phyloP scores from a whole-genome alignment of 2,888 invertebrate species.

The Aplocera efformata region DNA sequence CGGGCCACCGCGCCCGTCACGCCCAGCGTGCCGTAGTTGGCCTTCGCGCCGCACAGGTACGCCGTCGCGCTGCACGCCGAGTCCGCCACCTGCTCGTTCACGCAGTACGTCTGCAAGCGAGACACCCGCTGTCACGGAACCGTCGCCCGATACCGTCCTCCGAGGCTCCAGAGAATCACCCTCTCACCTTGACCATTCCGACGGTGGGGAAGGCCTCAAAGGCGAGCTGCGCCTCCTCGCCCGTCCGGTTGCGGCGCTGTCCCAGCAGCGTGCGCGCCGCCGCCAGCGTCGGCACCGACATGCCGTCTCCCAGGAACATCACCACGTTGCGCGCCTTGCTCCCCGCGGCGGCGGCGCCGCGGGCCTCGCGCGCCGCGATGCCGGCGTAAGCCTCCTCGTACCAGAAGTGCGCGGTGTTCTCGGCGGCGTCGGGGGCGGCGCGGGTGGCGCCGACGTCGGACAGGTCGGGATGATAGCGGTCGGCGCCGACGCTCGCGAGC shows the following conservation, averaged over 20 bases:
- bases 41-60: slow-evolving; percentile 83
- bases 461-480: slow-evolving; percentile 13
- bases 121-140: neutral
- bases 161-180: neutral
- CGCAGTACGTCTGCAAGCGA: slow-evolving; percentile 71
- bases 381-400: slow-evolving; percentile 23
- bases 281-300: slow-evolving; percentile 84
- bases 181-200: slow-evolving; percentile 49
- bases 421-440: slow-evolving; percentile 9
- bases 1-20: slow-evolving; percentile 82
- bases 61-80: slow-evolving; percentile 86
- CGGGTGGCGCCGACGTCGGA: neutral
- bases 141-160: neutral
- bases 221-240: slow-evolving; percentile 78
- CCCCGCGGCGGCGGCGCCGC: slow-evolving; percentile 42
- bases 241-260: slow-evolving; percentile 65
- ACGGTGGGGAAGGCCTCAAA: slow-evolving; percentile 82
- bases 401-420: slow-evolving; percentile 21
- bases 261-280: slow-evolving; percentile 81
- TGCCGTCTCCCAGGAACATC: slow-evolving; percentile 86
- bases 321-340: slow-evolving; percentile 78
- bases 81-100: slow-evolving; percentile 83
- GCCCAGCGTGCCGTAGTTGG: slow-evolving; percentile 82
- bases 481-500: neutral
- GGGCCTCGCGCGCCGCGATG: slow-evolving; percentile 27